Percentiles rank a stretch among this genome's conserved stretches.
Evolutionary conservation across 23 tunicate genomes (phyloP).

Genomic region (Ascidia mentula): DNA sequence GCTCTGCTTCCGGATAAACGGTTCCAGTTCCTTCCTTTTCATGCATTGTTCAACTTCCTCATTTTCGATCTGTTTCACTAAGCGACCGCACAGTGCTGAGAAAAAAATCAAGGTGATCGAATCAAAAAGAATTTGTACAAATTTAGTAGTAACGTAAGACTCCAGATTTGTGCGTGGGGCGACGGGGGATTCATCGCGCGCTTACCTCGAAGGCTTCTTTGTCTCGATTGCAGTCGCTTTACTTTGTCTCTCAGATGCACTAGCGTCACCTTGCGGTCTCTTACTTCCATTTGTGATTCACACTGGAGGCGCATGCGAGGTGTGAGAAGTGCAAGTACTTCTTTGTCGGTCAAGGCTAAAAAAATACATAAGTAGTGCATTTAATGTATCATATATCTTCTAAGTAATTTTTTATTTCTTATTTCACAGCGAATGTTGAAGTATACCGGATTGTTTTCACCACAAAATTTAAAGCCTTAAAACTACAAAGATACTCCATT

Average conservation of each 20-base stretch:
- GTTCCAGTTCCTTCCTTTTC: constrained; percentile 14
- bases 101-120: neutral
- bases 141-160: constrained; percentile 7
- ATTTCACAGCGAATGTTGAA: no score
- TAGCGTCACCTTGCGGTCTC: constrained; percentile 65
- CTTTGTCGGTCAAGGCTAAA: constrained; percentile 29
- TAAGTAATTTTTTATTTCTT: no score
- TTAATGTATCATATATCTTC: neutral
- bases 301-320: constrained; percentile 47
- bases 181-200: neutral
- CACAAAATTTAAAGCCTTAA: neutral
- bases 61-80: constrained; percentile 29
- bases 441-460: neutral
- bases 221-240: constrained; percentile 26
- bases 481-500: neutral
- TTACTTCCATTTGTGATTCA: constrained; percentile 48
- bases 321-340: constrained; percentile 17
- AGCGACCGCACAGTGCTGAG: constrained; percentile 20
- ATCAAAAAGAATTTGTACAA: neutral
- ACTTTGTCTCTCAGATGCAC: constrained; percentile 57
- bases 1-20: constrained; percentile 63
- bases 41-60: constrained; percentile 21
- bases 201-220: constrained; percentile 43
- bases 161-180: no score
- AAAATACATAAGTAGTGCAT: neutral